phyloP scores from a whole-genome alignment of 1,140 invertebrate species.

The Microplitis mediator region DNA sequence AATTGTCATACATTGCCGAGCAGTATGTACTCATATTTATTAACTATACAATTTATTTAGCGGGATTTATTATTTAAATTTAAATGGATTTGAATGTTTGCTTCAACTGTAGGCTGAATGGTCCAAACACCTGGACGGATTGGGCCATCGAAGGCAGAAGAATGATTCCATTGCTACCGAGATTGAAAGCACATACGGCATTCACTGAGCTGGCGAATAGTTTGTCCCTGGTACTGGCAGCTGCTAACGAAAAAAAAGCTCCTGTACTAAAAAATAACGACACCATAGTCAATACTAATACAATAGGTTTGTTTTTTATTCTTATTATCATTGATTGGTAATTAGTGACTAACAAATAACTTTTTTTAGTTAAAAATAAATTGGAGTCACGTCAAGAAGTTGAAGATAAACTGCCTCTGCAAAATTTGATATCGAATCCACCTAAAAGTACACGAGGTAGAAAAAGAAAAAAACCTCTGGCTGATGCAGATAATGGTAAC shows the following conservation, averaged over 20 bases:
- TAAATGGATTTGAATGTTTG: conserved; percentile 32
- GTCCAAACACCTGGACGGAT: conserved; percentile 78
- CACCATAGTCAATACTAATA: conserved; percentile 28
- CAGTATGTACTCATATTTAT: conserved; percentile 68
- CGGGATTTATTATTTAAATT: neutral
- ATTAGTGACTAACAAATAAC: too few species aligned
- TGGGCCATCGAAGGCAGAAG: conserved; percentile 87
- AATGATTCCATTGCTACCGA: conserved; percentile 78
- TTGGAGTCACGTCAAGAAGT: conserved; percentile 27
- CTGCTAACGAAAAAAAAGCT: conserved; percentile 61
- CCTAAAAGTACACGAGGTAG: conserved; percentile 34
- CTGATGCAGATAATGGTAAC: conserved; percentile 20
- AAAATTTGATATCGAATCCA: conserved; percentile 13
- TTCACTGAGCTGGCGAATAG: conserved; percentile 85
- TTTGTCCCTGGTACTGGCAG: conserved; percentile 62
- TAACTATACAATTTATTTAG: neutral
- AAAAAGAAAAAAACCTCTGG: conserved; percentile 45
- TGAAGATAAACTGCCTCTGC: conserved; percentile 27
- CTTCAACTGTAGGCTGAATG: conserved; percentile 70
- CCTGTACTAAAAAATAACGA: conserved; percentile 43
- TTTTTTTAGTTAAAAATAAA: conserved; percentile 18
- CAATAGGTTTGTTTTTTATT: neutral
- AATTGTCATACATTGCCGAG: conserved; percentile 84
- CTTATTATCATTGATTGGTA: neutral
- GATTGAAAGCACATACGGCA: conserved; percentile 80